Evolutionary conservation across 2,888 invertebrate genomes (phyloP), one percentile per base, ranked within the genome.

Genomic region (Resseliella maxima): DNA sequence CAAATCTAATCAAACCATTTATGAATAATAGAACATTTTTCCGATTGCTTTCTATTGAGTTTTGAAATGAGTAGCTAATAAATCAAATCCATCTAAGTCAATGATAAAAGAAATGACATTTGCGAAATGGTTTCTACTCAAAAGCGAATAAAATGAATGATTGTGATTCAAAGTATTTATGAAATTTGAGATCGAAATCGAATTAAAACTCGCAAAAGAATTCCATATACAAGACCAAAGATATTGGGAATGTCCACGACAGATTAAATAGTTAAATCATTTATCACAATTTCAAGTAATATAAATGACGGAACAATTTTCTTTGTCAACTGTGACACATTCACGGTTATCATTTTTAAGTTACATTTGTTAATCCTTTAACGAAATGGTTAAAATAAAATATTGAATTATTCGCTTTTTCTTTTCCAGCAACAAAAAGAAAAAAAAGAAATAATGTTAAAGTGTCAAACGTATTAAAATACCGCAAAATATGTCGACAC

Each of bases 1-100:
- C 31, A 72, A 72, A 72, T 72, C 72, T 72, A 72, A 72, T 72
- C 72, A 72, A 72, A 72, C n/a, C 72, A 72, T 72, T 72, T 72
- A 72, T 72, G 72, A 72, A 72, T 72, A 72, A 72, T 72, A 31
- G 72, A 72, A 72, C 31, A 72, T 72, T 35, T 3, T 72, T 72
- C 72, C 31, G 2, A 72, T 72, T 72, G 72, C 46, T 50, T 50
- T 50, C 46, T 18, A 50, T 50, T 18, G 46, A 15, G 72, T 24
- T n/a, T 59, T 24, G 10, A 50, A 59, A 59, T 24, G 24, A 72
- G 0, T 31, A 5, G 72, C 72, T 15, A 72, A 72, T 72, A 72
- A 72, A 72, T 72, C 72, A 72, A 72, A 72, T 27, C 72, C 31
- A 31, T 15, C n/a, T 31, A 72, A 72, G 27, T 72, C 72, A 72